Conservation (phyloP, 2,113 vertebrate genomes). For the Ranitomeya imitator region DNA sequence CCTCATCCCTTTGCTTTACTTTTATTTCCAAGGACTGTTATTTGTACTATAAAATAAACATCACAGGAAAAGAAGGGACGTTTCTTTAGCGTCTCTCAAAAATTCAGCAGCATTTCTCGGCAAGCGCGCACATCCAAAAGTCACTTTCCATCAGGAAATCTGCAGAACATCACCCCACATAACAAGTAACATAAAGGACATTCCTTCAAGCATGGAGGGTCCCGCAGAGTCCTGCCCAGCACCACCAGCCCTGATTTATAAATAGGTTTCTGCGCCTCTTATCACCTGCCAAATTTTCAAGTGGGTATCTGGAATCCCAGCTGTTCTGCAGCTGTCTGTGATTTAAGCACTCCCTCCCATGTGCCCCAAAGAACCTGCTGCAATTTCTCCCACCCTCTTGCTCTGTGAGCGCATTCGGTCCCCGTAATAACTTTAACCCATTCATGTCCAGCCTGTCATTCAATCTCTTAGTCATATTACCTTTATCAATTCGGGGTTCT, state of each 20-base stretch:
- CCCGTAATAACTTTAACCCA: neutral
- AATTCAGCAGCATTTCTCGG: neutral
- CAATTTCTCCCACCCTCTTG: neutral
- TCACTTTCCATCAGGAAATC: neutral
- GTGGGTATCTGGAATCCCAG: constrained; percentile 53
- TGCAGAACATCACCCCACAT: neutral
- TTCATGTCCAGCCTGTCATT: neutral
- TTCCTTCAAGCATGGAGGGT: constrained; percentile 13
- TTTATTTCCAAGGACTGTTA: neutral
- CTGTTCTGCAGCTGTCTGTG: constrained; percentile 52
- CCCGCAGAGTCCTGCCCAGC: constrained; percentile 27
- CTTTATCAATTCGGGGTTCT: too few relatives aligned
- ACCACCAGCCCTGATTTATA: constrained; percentile 36
- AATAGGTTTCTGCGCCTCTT: constrained; percentile 46
- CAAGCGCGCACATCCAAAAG: neutral
- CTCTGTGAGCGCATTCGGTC: too few relatives aligned
- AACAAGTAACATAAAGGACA: neutral
- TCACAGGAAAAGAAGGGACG: neutral
- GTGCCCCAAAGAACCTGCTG: constrained; percentile 10
- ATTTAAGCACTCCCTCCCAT: neutral
- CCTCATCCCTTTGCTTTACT: neutral
- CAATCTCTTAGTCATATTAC: too few relatives aligned
- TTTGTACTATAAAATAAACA: neutral
- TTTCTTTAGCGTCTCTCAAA: neutral
- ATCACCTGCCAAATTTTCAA: constrained; percentile 51